Percentiles rank a stretch among this genome's conserved stretches.
These are phyloP conservation scores for Bombus consobrinus DNA, from an alignment of 1,140 invertebrate genomes.

Conservation along the genomic window DNA sequence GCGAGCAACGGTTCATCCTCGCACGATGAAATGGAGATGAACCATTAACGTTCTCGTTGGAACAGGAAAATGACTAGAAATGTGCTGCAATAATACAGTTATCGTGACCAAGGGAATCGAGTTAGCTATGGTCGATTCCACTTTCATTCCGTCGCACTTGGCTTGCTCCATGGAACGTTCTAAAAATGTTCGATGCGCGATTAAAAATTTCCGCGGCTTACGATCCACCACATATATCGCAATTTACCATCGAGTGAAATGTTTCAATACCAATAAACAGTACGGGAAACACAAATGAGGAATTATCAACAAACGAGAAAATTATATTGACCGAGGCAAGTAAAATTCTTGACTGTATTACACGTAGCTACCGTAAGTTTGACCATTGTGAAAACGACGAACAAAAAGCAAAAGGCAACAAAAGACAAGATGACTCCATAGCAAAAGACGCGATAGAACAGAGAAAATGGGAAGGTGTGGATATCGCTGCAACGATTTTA, in stretches of 20 bases:
- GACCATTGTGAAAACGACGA: not conserved
- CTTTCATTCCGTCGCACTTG: constrained; percentile 16
- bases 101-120: constrained; percentile 36
- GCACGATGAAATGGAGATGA: not conserved
- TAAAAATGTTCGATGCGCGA: not conserved
- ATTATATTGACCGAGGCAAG: not conserved
- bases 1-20: too few relatives aligned
- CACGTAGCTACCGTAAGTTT: not conserved
- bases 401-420: too few relatives aligned
- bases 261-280: not conserved
- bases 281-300: not conserved
- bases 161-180: not conserved
- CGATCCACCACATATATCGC: too few relatives aligned
- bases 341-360: not conserved
- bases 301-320: not conserved
- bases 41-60: constrained; percentile 23
- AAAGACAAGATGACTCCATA: not conserved
- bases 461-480: not conserved
- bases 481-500: constrained; percentile 8
- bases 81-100: constrained; percentile 45
- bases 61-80: constrained; percentile 45
- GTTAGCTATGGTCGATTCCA: constrained; percentile 34
- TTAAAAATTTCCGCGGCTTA: not conserved
- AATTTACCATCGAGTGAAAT: not conserved
- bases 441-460: not conserved